Evolutionary conservation across 1,140 invertebrate genomes (phyloP).

Genomic region (Myzus persicae): DNA sequence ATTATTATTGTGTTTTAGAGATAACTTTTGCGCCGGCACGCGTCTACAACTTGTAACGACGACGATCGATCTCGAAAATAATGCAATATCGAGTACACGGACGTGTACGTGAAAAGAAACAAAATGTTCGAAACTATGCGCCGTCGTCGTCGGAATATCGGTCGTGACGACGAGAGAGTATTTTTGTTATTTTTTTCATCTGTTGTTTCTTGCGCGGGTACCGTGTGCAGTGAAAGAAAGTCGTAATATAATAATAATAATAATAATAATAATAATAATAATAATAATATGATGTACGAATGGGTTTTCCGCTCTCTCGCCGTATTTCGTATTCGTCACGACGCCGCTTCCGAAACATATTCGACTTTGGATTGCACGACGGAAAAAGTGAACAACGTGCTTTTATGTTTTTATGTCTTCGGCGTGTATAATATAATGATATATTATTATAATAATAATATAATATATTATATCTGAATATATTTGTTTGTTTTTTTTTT

Average conservation of each 20-base stretch:
- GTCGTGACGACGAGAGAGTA: neutral
- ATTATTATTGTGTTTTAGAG: neutral
- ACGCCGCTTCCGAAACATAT: neutral
- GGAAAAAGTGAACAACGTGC: neutral
- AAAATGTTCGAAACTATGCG: neutral
- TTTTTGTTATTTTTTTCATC: neutral
- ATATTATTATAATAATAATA: neutral
- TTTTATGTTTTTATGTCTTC: neutral
- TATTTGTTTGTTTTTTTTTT: neutral
- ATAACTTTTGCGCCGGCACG: neutral
- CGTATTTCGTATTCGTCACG: slow-evolving; percentile 11
- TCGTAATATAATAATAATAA: too few species aligned
- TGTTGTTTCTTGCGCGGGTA: neutral
- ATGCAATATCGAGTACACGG: too few species aligned
- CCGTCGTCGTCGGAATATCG: neutral
- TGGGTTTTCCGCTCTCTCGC: neutral
- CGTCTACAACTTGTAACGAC: neutral
- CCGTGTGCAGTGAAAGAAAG: too few species aligned
- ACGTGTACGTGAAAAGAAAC: neutral
- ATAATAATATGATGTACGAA: neutral
- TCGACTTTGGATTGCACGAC: neutral
- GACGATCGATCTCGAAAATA: neutral
- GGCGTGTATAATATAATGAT: neutral
- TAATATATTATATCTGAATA: neutral
- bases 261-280: too few species aligned